A percentile compares a stretch with the other conserved stretches of the same genome.
Conservation (phyloP, 2,888 invertebrate genomes). For the Trissolcus japonicus region DNA sequence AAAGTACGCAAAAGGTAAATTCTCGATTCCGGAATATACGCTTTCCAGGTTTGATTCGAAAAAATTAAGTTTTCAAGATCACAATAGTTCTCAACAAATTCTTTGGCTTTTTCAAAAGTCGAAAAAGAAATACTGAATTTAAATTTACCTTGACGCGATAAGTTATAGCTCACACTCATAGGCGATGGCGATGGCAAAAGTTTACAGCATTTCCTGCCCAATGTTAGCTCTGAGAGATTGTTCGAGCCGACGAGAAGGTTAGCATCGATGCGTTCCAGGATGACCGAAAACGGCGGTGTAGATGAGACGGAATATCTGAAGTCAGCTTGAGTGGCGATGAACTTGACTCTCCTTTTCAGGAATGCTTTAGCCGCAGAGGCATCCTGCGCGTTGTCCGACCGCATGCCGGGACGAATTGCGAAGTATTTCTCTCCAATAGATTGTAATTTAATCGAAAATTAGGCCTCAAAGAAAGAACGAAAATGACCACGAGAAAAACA, state of each 20-base stretch:
- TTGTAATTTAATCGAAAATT: no score
- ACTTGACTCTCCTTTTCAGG: no score
- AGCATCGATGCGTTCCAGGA: slow-evolving; percentile 3
- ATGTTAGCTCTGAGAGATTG: background rate
- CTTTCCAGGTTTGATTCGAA: slow-evolving; percentile 1
- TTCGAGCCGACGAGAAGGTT: background rate
- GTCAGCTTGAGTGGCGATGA: no score
- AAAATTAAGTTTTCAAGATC: background rate
- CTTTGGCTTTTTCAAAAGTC: background rate
- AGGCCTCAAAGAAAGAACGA: no score
- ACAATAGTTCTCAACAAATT: background rate
- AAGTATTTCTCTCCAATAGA: no score
- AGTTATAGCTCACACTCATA: slow-evolving; percentile 3
- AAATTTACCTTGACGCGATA: slow-evolving; percentile 5
- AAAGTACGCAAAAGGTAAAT: slow-evolving; percentile 6
- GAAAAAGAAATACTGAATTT: slow-evolving; percentile 7
- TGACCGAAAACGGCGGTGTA: background rate
- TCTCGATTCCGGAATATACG: slow-evolving; percentile 6
- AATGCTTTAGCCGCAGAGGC: no score
- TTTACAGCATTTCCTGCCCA: slow-evolving; percentile 3
- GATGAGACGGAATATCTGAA: no score
- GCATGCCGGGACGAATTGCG: no score
- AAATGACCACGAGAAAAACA: no score
- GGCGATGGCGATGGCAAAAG: background rate
- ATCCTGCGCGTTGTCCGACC: no score